Base-by-base conservation (phyloP, 2,113 vertebrate species). In the Tichodroma muraria region DNA sequence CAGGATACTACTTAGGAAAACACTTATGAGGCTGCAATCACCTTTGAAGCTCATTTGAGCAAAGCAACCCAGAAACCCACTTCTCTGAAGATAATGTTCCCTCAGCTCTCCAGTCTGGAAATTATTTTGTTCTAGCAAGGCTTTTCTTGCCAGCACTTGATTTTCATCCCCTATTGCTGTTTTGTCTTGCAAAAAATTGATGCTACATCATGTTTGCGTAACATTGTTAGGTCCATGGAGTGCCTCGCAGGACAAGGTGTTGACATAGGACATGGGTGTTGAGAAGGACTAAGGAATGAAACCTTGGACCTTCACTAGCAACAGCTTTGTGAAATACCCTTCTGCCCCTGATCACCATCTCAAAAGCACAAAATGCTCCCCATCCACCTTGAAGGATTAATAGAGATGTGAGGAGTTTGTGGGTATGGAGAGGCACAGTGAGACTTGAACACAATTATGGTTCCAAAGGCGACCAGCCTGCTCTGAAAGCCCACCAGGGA, bases 31-130 rank as follows among this genome's bases (percentile, higher is more conserved):
- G n/a, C 83, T 93, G 56, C 92, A 94, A 86, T 93, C 85, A 88
- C 77, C 69, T 88, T 93, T 92, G 83, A 94, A 96, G 93, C 82
- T 93, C 42, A 16, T 63, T 83, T 80, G 60, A 96, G 84, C 80
- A 93, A 90, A 96, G 83, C 44, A 80, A 75, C 24, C 71, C n/a
- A n/a, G 76, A 95, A 92, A 78, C 31, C 1, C 13, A 27, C 56
- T 90, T 86, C 68, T 77, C 88, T 68, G 42, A 90, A 88, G 72
- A 78, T 66, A 93, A 93, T 0, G 14, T 80, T 89, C 77, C 33
- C 45, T 79, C 38, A 72, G 38, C 59, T 70, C 33, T 94, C 40
- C 33, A 76, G 13, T 59, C 65, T 84, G 78, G 50, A 91, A 94
- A 89, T 57, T 15, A 38, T 89, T 93, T 92, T 24, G 42, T 92